Conservation (phyloP, 2,888 invertebrate genomes). For the Cheilosia pagana region DNA sequence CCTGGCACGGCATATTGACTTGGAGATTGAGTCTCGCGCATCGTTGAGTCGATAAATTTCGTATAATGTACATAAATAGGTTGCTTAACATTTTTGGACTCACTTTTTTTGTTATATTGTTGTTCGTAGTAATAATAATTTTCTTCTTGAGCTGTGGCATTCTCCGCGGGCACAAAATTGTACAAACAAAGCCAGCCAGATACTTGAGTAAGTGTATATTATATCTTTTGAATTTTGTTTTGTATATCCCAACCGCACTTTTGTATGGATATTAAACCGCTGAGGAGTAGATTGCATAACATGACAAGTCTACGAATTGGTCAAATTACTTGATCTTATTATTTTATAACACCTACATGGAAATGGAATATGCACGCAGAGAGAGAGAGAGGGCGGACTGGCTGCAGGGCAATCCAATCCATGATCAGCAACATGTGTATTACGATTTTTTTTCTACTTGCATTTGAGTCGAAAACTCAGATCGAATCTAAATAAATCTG, state of each 20-base stretch:
- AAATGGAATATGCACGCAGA: constrained; percentile 1
- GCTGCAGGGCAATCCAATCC: constrained; percentile 16
- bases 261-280: constrained; percentile 14
- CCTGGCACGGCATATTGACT: constrained; percentile 6
- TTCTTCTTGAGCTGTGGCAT: constrained; percentile 33
- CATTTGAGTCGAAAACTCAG: constrained; percentile 1
- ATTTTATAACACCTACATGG: constrained; percentile 64
- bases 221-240: constrained; percentile 28
- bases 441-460: not conserved
- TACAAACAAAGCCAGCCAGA: constrained; percentile 43
- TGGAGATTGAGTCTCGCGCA: constrained; percentile 41
- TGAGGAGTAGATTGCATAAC: constrained; percentile 56
- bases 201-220: constrained; percentile 43
- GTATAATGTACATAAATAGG: constrained; percentile 15
- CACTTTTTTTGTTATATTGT: not conserved
- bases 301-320: constrained; percentile 54
- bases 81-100: constrained; percentile 25
- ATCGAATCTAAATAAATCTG: constrained; percentile 14
- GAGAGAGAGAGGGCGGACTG: constrained; percentile 15
- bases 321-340: constrained; percentile 62
- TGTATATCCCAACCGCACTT: constrained; percentile 29
- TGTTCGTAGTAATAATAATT: constrained; percentile 13
- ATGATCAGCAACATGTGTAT: not conserved
- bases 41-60: constrained; percentile 55
- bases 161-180: constrained; percentile 31